These are phyloP conservation scores for Caenorhabditis zanzibari DNA, from an alignment of 2,888 invertebrate genomes.

Conservation along the genomic window DNA sequence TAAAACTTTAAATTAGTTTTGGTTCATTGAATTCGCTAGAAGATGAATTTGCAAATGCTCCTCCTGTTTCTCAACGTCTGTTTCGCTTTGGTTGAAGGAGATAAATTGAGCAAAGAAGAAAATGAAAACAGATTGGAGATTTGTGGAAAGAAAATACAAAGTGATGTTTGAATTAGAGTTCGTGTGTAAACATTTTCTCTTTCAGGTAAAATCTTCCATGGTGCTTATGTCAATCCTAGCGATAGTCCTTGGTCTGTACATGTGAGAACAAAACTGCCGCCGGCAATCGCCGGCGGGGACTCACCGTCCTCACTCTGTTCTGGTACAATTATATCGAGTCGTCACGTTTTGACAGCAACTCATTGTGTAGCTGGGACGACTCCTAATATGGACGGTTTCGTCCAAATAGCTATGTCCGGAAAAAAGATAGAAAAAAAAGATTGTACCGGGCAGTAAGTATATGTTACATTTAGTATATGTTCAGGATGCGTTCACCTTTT, in stretches of 20 bases:
- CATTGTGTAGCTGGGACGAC: constrained; percentile 3
- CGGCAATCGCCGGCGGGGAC: too few relatives aligned
- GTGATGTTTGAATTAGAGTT: not conserved
- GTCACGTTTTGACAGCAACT: constrained; percentile 33
- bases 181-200: not conserved
- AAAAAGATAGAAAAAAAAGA: not conserved
- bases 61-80: not conserved
- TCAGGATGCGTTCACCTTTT: not conserved
- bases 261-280: not conserved
- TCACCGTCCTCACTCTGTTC: too few relatives aligned
- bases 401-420: not conserved
- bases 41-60: not conserved
- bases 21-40: not conserved
- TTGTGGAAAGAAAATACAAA: not conserved
- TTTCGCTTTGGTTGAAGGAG: not conserved
- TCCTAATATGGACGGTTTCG: not conserved
- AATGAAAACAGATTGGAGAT: not conserved
- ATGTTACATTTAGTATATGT: too few relatives aligned
- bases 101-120: constrained; percentile 17
- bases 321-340: constrained; percentile 20
- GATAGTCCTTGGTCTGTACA: constrained; percentile 31
- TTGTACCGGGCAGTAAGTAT: not conserved
- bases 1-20: not conserved
- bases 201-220: constrained; percentile 33
- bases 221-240: not conserved